Base-by-base conservation (phyloP, 1,140 invertebrate species). In the Formica exsecta region DNA sequence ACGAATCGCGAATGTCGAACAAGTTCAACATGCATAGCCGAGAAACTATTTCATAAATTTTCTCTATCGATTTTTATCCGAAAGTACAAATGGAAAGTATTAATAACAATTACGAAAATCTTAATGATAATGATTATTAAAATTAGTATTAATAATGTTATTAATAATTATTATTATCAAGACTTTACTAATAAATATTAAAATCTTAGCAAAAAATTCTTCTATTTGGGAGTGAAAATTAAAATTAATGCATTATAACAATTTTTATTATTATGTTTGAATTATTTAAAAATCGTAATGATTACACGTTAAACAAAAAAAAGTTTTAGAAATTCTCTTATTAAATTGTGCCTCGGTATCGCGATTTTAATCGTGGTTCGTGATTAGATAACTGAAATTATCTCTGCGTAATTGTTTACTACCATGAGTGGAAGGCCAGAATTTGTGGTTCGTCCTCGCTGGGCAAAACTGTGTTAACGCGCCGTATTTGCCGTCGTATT, bases 381-480 rank as follows among this genome's bases (percentile, higher is more conserved):
- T 25, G 36, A 70, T 41, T 44, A 19, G 65, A 0, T 51, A 66
- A 19, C 22, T 54, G 4, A 54, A 54, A 32, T 32, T 32, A 32
- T 32, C 25, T 88, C 29, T 41, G 16, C 32, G 22, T 29, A 11
- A 64, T 48, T 62, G 51, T 51, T 38, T n/a, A 16, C 16, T 36
- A 54, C 6, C 61, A 3, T 11, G 41, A 61, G 11, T n/a, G 59
- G 51, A 57, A 8, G 59, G 19, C 38, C 62, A 59, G 75, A 81
- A 86, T 89, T 88, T 70, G 32, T 74, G 29, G 41, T n/a, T 38
- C 54, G 11, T 38, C 44, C 48, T 51, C 51, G 54, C 79, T 59
- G 41, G 84, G 81, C 85, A 86, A 86, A 86, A 86, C 29, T 29
- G 54, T 57, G 61, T 90, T 85, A 90, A 87, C 51, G 68, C 68